Percentiles rank a stretch among this genome's conserved stretches.
Conservation (phyloP, 2,797 vertebrate genomes). For the Sebastes minor region DNA sequence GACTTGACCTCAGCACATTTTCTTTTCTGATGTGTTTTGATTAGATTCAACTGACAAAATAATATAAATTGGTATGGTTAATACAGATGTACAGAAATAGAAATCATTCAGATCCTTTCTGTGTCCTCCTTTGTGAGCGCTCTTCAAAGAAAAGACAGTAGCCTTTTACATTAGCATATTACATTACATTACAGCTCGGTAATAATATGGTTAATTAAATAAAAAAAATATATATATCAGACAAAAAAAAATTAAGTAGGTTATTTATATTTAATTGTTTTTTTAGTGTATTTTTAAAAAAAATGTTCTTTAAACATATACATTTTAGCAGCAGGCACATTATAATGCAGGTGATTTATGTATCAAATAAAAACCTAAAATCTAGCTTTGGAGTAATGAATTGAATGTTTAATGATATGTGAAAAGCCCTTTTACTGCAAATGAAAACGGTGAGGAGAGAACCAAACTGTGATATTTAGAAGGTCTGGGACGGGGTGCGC, state of each 20-base stretch:
- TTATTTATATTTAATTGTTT: not conserved
- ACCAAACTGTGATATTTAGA: slow-evolving; percentile 26
- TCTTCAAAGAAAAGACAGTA: not conserved
- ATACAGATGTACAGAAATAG: not conserved
- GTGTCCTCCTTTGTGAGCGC: not conserved
- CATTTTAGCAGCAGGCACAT: not conserved
- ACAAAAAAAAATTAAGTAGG: too few relatives aligned
- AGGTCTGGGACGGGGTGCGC: not conserved
- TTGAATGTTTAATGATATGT: not conserved
- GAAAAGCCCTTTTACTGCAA: not conserved
- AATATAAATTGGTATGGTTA: not conserved
- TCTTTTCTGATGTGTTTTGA: not conserved
- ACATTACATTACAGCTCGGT: not conserved
- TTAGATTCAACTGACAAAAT: not conserved
- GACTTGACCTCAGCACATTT: not conserved
- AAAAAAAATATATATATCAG: too few relatives aligned
- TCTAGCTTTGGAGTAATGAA: not conserved
- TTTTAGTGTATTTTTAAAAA: not conserved
- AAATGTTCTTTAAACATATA: not conserved
- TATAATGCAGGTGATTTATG: not conserved
- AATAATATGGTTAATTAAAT: not conserved
- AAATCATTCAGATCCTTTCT: not conserved
- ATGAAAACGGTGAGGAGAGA: not conserved
- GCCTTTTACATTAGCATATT: not conserved
- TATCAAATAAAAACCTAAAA: not conserved